Base-by-base conservation (phyloP, 2,113 vertebrate species). In the Tragelaphus scriptus region DNA sequence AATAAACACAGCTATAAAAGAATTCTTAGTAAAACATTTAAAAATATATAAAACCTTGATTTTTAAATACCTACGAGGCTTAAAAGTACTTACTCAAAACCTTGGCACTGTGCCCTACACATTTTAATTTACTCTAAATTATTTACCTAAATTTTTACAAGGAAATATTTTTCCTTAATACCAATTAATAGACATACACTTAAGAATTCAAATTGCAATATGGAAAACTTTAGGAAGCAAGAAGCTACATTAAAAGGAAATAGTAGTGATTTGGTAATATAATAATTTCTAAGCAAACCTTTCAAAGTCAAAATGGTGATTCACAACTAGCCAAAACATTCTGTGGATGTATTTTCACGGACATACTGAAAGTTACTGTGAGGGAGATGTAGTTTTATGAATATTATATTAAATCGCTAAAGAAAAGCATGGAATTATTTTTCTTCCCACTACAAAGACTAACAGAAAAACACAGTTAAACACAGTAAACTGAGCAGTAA, bases 281-380 rank as follows among this genome's bases (percentile, higher is more conserved):
- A 59, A 95, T 40, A 86, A 94, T 79, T 95, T 94, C 40, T 79
- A 94, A 95, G n/a, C 53, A 93, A 95, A 96, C 2, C 32, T 79
- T 93, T 87, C 30, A 82, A 94, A 87, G 28, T 80, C 86, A 92
- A 95, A 96, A 79, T 17, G 11, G 32, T 84, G 25, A 68, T 92
- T 94, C 90, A 85, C 51, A 95, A 85, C 30, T 51, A 94, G 10
- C 6, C 61, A 95, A 68, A 91, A 97, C 5, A 40, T 85, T 91
- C 11, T 91, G 32, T 36, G 16, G 44, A 53, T 28, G 3, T 56
- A 96, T 89, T 94, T 93, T 71, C 71, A 95, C 91, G 32, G 7
- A 58, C 28, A 95, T n/a, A 55, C 3, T 85, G 59, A 95, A 80
- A 88, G 88, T 71, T 88, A 93, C 16, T 36, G 14, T 56, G 55